These are phyloP conservation scores for Epistrophe eligans DNA, from an alignment of 2,888 invertebrate species.

Conservation along the genomic window DNA sequence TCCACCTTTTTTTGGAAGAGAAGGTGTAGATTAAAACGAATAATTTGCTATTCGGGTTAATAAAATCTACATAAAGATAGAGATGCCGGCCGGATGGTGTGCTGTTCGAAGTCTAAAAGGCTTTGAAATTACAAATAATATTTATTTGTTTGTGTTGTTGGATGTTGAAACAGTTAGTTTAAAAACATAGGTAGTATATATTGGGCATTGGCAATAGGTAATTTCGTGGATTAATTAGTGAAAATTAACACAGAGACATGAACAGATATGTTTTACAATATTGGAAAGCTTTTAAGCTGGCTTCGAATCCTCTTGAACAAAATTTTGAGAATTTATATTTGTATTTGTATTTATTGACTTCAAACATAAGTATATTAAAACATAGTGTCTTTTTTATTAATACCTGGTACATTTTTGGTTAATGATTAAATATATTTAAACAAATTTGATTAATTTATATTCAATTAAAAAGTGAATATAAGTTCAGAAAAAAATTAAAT, in stretches of 20 bases:
- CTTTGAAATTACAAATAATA: conserved; percentile 29
- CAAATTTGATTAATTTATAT: too few relatives aligned
- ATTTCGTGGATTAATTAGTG: conserved; percentile 1
- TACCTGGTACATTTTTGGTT: too few relatives aligned
- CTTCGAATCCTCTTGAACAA: background rate
- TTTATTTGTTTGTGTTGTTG: conserved; percentile 5
- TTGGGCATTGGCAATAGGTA: background rate
- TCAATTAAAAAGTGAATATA: too few relatives aligned
- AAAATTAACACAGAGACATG: background rate
- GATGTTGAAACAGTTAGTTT: conserved; percentile 19
- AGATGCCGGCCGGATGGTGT: background rate
- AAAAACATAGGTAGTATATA: background rate
- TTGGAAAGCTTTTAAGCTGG: background rate
- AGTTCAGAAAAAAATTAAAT: too few relatives aligned
- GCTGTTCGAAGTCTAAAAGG: conserved; percentile 18
- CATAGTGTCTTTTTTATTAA: too few relatives aligned
- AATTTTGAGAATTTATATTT: too few relatives aligned
- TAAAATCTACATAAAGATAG: conserved; percentile 49
- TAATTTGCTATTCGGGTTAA: conserved; percentile 61
- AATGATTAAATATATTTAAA: too few relatives aligned
- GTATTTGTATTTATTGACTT: too few relatives aligned
- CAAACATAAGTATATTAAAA: too few relatives aligned
- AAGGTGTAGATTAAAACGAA: conserved; percentile 55
- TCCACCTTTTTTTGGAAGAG: too few relatives aligned
- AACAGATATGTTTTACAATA: background rate